A percentile compares a stretch with the other conserved stretches of the same genome.
phyloP scores from a whole-genome alignment of 2,888 invertebrate genomes.

The Agonopterix arenella region DNA sequence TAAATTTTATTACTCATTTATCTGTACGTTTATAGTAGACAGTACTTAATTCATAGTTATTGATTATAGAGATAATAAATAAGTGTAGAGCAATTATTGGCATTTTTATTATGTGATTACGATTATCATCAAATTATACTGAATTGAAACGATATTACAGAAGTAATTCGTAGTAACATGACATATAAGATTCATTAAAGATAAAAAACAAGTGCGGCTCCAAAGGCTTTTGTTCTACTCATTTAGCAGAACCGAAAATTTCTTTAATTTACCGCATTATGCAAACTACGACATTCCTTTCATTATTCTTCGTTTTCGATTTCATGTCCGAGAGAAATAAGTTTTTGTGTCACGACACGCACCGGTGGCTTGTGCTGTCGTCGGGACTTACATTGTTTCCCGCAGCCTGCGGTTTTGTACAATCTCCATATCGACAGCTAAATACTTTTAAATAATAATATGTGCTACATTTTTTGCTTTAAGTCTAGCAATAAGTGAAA shows the following conservation, averaged over 20 bases:
- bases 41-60: no score
- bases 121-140: no score
- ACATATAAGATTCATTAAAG: neutral
- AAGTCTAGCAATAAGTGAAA: constrained; percentile 51
- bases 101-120: no score
- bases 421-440: constrained; percentile 50
- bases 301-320: constrained; percentile 59
- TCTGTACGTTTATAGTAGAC: no score
- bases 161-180: no score
- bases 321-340: constrained; percentile 63
- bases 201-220: constrained; percentile 25
- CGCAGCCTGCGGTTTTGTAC: constrained; percentile 55
- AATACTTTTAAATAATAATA: constrained; percentile 45
- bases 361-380: constrained; percentile 45
- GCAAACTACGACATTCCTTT: constrained; percentile 57
- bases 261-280: constrained; percentile 66
- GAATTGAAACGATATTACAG: no score
- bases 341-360: constrained; percentile 65
- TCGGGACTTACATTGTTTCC: constrained; percentile 41
- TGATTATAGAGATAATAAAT: no score
- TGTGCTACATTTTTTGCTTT: constrained; percentile 26
- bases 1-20: no score
- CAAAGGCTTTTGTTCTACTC: constrained; percentile 28
- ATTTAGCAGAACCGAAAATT: constrained; percentile 55
- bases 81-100: no score